These are phyloP conservation scores for Meloidogyne hapla DNA, from an alignment of 1,140 invertebrate species.

Conservation along the genomic window DNA sequence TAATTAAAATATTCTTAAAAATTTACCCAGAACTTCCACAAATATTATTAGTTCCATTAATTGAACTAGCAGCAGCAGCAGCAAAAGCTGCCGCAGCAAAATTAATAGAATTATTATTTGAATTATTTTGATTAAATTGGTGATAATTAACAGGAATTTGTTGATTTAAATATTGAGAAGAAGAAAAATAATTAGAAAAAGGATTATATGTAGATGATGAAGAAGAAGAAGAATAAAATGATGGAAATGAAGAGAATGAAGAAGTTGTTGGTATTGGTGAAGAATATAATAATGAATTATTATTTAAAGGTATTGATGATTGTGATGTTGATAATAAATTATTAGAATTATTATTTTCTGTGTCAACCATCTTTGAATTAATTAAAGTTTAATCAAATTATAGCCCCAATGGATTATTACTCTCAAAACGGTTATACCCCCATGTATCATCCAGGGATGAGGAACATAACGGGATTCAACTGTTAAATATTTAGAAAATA, in stretches of 20 bases:
- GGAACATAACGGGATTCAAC: too few species aligned
- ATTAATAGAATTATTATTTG: not conserved
- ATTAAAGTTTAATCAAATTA: too few species aligned
- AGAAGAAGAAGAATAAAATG: not conserved
- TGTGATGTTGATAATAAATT: not conserved
- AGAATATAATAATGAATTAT: not conserved
- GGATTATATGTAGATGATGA: not conserved
- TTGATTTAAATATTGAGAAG: not conserved
- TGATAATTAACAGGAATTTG: not conserved
- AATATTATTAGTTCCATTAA: slow-evolving; percentile 7
- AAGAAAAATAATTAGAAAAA: not conserved
- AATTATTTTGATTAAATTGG: not conserved
- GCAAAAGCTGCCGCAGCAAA: not conserved
- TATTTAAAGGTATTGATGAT: not conserved
- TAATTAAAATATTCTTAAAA: not conserved
- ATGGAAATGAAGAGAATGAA: too few species aligned
- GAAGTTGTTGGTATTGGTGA: not conserved
- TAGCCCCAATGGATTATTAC: too few species aligned
- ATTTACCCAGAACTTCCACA: not conserved
- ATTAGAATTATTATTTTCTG: not conserved
- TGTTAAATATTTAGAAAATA: too few species aligned
- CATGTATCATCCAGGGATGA: too few species aligned
- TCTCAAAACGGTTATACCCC: too few species aligned
- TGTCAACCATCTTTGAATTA: not conserved
- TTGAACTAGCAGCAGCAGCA: not conserved